phyloP scores from a whole-genome alignment of 2,113 vertebrate genomes.

The Neolamprologus variostigma region DNA sequence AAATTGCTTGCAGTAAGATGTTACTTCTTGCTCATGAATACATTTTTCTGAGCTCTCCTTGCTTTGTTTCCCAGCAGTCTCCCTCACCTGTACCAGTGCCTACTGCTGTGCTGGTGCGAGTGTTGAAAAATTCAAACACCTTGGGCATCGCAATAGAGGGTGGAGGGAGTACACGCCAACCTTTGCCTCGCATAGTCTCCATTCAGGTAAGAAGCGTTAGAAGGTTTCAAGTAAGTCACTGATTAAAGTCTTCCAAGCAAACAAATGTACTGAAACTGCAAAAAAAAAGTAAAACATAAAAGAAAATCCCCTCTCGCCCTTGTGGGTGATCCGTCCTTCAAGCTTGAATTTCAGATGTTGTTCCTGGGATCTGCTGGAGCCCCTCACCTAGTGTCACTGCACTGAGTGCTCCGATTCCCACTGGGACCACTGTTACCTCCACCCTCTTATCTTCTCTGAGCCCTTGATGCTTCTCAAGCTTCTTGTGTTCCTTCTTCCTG shows the following conservation, averaged over 20 bases:
- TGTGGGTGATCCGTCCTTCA: not conserved
- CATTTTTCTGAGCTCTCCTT: not conserved
- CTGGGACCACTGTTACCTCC: not conserved
- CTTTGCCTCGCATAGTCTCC: slow-evolving; percentile 88
- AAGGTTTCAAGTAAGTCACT: not conserved
- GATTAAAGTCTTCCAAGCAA: not conserved
- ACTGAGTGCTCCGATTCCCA: not conserved
- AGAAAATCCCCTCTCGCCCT: not conserved
- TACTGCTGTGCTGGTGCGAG: slow-evolving; percentile 76
- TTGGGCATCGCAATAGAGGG: slow-evolving; percentile 94
- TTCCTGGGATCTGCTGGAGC: not conserved
- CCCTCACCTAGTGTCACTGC: not conserved
- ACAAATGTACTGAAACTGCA: not conserved
- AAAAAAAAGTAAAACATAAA: not conserved
- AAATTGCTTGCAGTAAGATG: not conserved
- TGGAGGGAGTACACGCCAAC: slow-evolving; percentile 89
- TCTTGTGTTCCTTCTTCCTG: not conserved
- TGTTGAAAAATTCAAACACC: slow-evolving; percentile 82
- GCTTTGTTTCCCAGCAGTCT: slow-evolving; percentile 6
- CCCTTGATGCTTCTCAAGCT: not conserved
- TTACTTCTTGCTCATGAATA: not conserved
- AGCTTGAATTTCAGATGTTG: not conserved
- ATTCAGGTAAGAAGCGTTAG: slow-evolving; percentile 77
- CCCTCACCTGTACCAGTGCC: slow-evolving; percentile 61
- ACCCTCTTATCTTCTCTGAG: not conserved